Evolutionary conservation across 2,797 vertebrate genomes (phyloP).

Genomic region (Trichosurus vulpecula): DNA sequence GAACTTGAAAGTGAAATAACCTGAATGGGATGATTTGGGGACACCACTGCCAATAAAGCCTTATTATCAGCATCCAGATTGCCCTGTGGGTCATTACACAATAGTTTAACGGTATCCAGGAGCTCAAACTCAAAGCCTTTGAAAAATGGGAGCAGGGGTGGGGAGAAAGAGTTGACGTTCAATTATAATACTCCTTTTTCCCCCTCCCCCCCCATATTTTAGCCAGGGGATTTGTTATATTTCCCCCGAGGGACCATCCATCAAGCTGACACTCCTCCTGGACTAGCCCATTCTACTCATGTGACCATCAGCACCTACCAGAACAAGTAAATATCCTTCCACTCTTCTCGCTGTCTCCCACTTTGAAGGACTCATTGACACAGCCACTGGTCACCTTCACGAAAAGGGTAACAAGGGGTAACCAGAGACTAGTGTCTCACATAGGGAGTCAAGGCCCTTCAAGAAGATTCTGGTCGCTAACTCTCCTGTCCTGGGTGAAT

Average conservation of each 20-base stretch:
- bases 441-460: background rate
- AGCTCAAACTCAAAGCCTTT: background rate
- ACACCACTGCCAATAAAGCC: background rate
- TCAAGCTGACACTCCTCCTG: constrained; percentile 91
- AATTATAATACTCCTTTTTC: background rate
- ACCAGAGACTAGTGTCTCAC: background rate
- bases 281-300: constrained; percentile 89
- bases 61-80: background rate
- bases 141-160: background rate
- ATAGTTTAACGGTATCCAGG: constrained; percentile 12
- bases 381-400: background rate
- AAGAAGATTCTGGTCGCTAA: background rate
- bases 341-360: fast-evolving
- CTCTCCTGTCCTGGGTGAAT: background rate
- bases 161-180: background rate
- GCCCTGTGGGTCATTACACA: background rate
- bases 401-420: background rate
- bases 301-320: constrained; percentile 96
- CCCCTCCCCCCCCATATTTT: constrained; percentile 24
- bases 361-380: background rate
- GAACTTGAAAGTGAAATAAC: background rate
- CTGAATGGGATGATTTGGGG: background rate
- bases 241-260: constrained; percentile 96
- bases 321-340: constrained; percentile 87
- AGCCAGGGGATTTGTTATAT: constrained; percentile 94